Base-by-base conservation (phyloP, 2,113 vertebrate species). In the Percopsis transmontana region DNA sequence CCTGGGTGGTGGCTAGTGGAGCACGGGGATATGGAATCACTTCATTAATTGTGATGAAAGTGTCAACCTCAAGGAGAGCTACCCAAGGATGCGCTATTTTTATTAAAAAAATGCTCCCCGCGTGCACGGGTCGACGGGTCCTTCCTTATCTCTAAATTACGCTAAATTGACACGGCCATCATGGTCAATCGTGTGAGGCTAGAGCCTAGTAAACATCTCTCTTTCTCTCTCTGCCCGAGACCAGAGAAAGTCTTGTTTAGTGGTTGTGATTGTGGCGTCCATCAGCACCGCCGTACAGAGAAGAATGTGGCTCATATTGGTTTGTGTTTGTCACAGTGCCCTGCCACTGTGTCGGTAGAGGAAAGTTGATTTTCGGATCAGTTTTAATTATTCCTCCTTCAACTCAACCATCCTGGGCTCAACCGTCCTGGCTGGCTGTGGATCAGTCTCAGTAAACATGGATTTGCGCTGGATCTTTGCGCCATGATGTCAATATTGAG, bases 21-120 rank as follows among this genome's bases (percentile, higher is more conserved):
- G 62, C 72, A 24, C 55, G 70, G 58, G 75, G 74, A 82, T 75
- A 86, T 65, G 68, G 66, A 71, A 76, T 81, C 76, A 75, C 79
- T 82, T 90, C 79, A 90, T 89, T 91, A 90, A 90, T 89, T 68
- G 66, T 68, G 66, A 45, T 16, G 8, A 75, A 76, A 84, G 80
- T 87, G 86, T 88, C 85, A 79, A 60, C 65, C 76, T 82, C 83
- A 88, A 91, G 80, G 87, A 74, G 72, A 88, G 69, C 70, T 72
- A 69, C 61, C 66, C 60, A 77, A 65, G 73, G 73, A 66, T 81
- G 72, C n/a, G 21, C 75, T 79, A 79, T 83, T 80, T 77, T 77
- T 84, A 74, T 58, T 24, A 19, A 33, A 58, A 68, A 50, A 41
- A 2, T 63, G 66, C 42, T 56, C n/a, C 5, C 5, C 44, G 14